Conservation (phyloP, 53 echinoderm and acorn worm genomes). For the Mesocentrotus franciscanus region DNA sequence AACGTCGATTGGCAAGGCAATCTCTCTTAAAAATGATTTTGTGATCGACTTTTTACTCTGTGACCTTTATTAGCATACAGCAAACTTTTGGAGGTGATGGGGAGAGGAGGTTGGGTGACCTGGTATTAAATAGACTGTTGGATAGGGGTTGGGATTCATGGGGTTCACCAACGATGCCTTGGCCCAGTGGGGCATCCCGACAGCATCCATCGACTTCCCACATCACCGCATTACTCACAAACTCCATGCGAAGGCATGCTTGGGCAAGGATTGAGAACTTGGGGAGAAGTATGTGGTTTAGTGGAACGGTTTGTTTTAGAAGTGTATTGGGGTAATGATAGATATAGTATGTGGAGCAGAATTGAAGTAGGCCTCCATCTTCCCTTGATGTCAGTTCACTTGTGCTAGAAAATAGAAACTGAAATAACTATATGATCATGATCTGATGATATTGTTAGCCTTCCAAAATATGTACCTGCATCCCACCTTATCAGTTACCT, state of each 20-base stretch:
- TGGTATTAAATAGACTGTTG: background rate
- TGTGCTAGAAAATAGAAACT: no score
- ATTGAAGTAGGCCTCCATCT: background rate
- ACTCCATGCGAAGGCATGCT: background rate
- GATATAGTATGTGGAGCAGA: no score
- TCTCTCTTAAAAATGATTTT: background rate
- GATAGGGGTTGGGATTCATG: background rate
- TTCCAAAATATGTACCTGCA: no score
- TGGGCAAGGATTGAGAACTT: background rate
- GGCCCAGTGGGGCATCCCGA: background rate
- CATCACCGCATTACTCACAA: background rate
- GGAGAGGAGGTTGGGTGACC: background rate
- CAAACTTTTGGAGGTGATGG: background rate
- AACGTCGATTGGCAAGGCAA: background rate
- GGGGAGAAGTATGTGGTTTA: background rate
- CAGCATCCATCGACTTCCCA: background rate
- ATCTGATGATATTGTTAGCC: no score
- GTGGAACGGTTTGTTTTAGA: background rate
- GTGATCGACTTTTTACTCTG: background rate
- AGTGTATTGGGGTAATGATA: background rate
- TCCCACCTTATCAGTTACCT: no score
- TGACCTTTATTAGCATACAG: background rate
- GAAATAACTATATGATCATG: no score
- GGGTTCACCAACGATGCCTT: slow-evolving; percentile 8
- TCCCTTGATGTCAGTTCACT: no score